Conservation (phyloP, 2,888 invertebrate species). For the Dynastes maya region DNA sequence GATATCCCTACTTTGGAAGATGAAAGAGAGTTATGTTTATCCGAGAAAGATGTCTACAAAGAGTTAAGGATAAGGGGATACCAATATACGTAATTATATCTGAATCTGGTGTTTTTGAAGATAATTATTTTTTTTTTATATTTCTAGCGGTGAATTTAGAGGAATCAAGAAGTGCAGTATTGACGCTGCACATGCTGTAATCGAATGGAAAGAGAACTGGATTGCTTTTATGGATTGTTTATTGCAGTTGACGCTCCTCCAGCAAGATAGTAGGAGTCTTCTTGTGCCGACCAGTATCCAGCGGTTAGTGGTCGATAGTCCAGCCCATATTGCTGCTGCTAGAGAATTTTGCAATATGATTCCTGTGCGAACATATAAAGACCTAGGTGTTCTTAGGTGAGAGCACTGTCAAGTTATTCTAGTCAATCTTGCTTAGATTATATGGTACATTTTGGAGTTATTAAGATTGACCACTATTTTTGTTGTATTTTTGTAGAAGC, state of each 20-base stretch:
- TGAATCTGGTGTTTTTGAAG: not conserved
- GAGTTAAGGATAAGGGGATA: constrained; percentile 81
- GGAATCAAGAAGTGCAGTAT: no score
- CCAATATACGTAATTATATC: constrained; percentile 62
- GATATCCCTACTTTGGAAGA: not conserved
- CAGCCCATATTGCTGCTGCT: constrained; percentile 51
- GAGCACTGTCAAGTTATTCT: no score
- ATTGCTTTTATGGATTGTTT: constrained; percentile 91
- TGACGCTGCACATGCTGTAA: constrained; percentile 69
- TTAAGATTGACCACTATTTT: constrained; percentile 3
- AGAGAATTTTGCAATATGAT: constrained; percentile 58
- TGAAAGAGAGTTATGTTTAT: constrained; percentile 23
- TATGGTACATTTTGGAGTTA: no score
- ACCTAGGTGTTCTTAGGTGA: constrained; percentile 56
- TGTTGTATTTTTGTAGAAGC: constrained; percentile 76
- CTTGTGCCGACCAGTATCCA: constrained; percentile 76
- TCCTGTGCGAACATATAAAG: constrained; percentile 68
- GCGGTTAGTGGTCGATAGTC: constrained; percentile 53
- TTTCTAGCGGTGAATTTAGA: no score
- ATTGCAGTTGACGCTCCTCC: constrained; percentile 86
- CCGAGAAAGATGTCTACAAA: constrained; percentile 76
- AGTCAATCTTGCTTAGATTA: no score
- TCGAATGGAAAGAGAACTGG: constrained; percentile 88
- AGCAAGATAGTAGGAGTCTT: constrained; percentile 78
- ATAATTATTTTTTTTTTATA: not conserved